Evolutionary conservation across 2,888 invertebrate genomes (phyloP), one percentile per base, ranked within the genome.

Genomic region (Morpho deidamia): DNA sequence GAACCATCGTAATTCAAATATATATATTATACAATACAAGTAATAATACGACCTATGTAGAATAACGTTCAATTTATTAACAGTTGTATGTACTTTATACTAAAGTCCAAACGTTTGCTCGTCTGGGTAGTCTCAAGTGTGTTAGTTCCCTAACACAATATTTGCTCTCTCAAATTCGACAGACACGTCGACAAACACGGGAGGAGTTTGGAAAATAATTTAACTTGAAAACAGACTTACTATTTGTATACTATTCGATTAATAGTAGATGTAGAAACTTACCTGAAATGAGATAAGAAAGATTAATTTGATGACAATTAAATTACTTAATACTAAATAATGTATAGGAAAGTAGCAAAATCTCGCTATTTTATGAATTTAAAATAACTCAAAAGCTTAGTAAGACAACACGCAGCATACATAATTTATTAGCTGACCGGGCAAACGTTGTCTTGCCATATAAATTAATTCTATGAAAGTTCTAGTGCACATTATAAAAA

Each of bases 211-310:
- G 10, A 8, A 11, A 7, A n/a, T 44, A 11, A n/a, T 38, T 38
- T 23, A 1, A 46, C 45, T 46, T 35, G 23, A 23, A 23, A 23
- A 23, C 23, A 23, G 23, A 46, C 45, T 38, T 14, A 11, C 34
- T 1, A 7, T 40, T 11, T 23, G 9, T 8, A 38, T 1, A 8
- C 8, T 9, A 9, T 9, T 11, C n/a, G 11, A 7, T 37, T 8
- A 9, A 9, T n/a, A 43, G 2, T 7, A 14, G 9, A 33, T 38
- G 50, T 23, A 3, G 23, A 51, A 38, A 68, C 71, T 72, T 69
- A 71, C 71, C 71, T 72, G 72, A 39, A 70, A 72, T 56, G 56
- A 64, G 62, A 61, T 62, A 65, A 56, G 56, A 52, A 51, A 38
- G 40, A 41, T 46, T 41, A 11, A 37, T 33, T 41, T 37, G 48